Evolutionary conservation across 2,113 vertebrate genomes (phyloP).

Genomic region (Phylloscopus trochilus): DNA sequence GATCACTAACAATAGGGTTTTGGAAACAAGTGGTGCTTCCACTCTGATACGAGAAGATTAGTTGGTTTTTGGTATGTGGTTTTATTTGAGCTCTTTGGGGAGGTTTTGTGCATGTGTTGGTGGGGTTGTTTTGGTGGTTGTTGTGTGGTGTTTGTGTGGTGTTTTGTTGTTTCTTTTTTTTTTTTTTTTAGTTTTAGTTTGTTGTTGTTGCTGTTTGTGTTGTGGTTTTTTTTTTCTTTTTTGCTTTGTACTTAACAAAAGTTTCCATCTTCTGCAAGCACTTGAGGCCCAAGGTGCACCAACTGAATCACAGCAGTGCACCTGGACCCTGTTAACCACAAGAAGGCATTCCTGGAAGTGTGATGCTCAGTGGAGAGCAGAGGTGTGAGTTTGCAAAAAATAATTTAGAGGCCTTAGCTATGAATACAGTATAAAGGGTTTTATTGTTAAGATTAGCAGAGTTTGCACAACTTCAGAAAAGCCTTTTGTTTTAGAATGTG

Average conservation of each 20-base stretch:
- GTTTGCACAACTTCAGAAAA: too few species aligned
- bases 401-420: too few species aligned
- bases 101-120: accelerated
- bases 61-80: background rate
- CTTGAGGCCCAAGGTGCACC: background rate
- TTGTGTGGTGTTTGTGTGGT: background rate
- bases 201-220: too few species aligned
- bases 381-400: too few species aligned
- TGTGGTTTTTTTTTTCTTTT: background rate
- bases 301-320: accelerated
- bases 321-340: background rate
- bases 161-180: background rate
- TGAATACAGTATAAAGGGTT: too few species aligned
- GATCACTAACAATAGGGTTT: background rate
- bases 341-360: background rate
- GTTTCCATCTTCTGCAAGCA: background rate
- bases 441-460: too few species aligned
- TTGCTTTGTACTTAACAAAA: background rate
- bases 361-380: background rate
- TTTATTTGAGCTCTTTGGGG: background rate
- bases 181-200: background rate
- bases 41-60: background rate
- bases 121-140: background rate
- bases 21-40: background rate
- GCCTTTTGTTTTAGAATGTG: too few species aligned